Evolutionary conservation across 2,797 vertebrate species (phyloP), one percentile per base, ranked within the genome.

Genomic region (Muraenolepis orangiensis): DNA sequence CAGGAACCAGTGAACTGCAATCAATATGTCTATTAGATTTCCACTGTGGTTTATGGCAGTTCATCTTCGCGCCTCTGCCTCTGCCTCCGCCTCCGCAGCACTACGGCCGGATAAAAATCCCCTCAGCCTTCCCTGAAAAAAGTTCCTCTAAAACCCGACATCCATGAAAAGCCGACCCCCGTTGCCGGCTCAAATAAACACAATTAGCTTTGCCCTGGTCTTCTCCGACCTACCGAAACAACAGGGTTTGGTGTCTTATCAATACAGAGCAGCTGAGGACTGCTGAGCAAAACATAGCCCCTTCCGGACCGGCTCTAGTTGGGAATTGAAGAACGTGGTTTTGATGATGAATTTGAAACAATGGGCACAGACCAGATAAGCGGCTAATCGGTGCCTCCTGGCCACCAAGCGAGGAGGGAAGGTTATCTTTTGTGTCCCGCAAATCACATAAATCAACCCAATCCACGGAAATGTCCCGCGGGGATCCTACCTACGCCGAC

Each of bases 21-120:
- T 93, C 91, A 85, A 91, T 93, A 92, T 80, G 89, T 90, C 88
- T 87, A 89, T 91, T 85, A 86, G 72, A 78, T 80, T 34, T 34
- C 3, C 77, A 79, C 78, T 82, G 82, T 83, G 75, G 80, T 91
- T 88, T 89, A 88, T 85, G 76, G 86, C 73, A 78, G 76, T 81
- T 80, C 76, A 51, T 85, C 90, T 84, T 83, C 78, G 57, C 57
- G 23, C 72, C 69, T 28, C 40, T 72, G 66, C 76, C 40, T 31
- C 40, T 61, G n/a, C 57, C 57, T 61, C 32, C 11, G 16, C 66
- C 57, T 31, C 78, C 78, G 51, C 74, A 75, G 80, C 51, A 77
- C 75, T 70, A 31, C 23, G 67, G 74, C 77, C 74, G 80, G 88
- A 82, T 73, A 69, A 74, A 73, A 72, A 26, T n/a, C n/a, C 71